Conservation (phyloP, 2,113 vertebrate genomes). For the Neopipo cinnamomea region DNA sequence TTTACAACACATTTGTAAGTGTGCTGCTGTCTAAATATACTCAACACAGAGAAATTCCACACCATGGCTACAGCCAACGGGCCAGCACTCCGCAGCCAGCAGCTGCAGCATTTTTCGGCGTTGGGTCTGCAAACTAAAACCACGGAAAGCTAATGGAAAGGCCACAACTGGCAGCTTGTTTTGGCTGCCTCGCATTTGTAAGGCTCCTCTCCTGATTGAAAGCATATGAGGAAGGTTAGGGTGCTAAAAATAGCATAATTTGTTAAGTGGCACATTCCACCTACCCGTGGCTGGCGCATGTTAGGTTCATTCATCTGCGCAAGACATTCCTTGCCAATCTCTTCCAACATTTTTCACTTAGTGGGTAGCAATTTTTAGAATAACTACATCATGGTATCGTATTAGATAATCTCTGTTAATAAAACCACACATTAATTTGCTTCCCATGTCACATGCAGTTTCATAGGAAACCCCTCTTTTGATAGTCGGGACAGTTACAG, state of each 20-base stretch:
- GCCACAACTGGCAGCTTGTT: slow-evolving; percentile 18
- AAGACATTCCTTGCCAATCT: background rate
- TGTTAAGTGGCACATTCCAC: slow-evolving; percentile 50
- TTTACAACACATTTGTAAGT: slow-evolving; percentile 64
- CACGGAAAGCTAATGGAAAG: slow-evolving; percentile 34
- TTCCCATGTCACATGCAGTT: background rate
- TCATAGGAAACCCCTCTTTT: background rate
- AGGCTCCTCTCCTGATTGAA: slow-evolving; percentile 13
- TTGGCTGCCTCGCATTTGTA: background rate
- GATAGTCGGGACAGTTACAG: background rate
- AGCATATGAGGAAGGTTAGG: slow-evolving; percentile 8
- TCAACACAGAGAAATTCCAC: slow-evolving; percentile 75
- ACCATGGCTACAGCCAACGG: slow-evolving; percentile 51
- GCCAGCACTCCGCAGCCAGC: slow-evolving; percentile 13
- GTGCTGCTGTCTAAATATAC: slow-evolving; percentile 74
- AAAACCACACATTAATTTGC: background rate
- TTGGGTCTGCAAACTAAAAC: slow-evolving; percentile 5
- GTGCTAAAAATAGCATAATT: slow-evolving; percentile 58
- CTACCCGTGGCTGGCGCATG: slow-evolving; percentile 14
- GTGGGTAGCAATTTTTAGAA: background rate
- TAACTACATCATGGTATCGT: background rate
- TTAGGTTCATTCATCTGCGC: slow-evolving; percentile 44
- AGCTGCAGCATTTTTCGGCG: background rate
- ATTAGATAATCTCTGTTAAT: background rate
- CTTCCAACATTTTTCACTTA: background rate